Conservation (phyloP, 2,797 vertebrate genomes). For the Megalops cyprinoides region DNA sequence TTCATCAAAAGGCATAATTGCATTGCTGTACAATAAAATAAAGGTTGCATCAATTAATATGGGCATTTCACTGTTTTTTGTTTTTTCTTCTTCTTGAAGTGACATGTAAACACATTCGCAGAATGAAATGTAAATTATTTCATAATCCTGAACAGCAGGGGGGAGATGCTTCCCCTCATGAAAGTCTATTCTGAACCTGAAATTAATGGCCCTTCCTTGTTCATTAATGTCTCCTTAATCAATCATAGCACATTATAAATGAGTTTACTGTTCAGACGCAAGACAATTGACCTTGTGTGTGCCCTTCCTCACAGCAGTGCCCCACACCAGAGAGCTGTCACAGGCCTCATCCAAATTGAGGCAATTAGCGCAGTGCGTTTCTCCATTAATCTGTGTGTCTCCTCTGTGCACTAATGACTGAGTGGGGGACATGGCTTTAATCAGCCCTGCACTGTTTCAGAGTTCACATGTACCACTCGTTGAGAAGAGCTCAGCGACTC, state of each 20-base stretch:
- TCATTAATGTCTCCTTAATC: constrained; percentile 61
- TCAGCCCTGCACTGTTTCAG: constrained; percentile 43
- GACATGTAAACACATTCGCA: constrained; percentile 15
- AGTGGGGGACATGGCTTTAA: constrained; percentile 47
- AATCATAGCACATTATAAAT: constrained; percentile 60
- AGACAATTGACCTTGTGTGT: constrained; percentile 68
- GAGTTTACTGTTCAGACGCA: constrained; percentile 64
- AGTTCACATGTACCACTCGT: constrained; percentile 42
- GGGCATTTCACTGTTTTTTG: too few species aligned
- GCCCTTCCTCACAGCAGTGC: constrained; percentile 64
- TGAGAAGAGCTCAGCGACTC: constrained; percentile 31
- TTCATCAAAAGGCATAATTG: too few species aligned
- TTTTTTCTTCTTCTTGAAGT: too few species aligned
- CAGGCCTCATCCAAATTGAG: constrained; percentile 58
- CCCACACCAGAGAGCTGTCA: constrained; percentile 53
- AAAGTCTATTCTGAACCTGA: constrained; percentile 57
- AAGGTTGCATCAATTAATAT: too few species aligned
- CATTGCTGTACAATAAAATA: too few species aligned
- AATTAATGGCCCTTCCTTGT: constrained; percentile 69
- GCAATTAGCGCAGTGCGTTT: constrained; percentile 57
- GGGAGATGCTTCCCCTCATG: constrained; percentile 30
- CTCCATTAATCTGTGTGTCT: constrained; percentile 47
- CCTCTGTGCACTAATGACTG: constrained; percentile 61
- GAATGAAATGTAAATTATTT: constrained; percentile 33
- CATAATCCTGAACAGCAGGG: constrained; percentile 42